These are phyloP conservation scores for Labeo calbasu DNA, from an alignment of 2,797 vertebrate genomes.

Conservation along the genomic window DNA sequence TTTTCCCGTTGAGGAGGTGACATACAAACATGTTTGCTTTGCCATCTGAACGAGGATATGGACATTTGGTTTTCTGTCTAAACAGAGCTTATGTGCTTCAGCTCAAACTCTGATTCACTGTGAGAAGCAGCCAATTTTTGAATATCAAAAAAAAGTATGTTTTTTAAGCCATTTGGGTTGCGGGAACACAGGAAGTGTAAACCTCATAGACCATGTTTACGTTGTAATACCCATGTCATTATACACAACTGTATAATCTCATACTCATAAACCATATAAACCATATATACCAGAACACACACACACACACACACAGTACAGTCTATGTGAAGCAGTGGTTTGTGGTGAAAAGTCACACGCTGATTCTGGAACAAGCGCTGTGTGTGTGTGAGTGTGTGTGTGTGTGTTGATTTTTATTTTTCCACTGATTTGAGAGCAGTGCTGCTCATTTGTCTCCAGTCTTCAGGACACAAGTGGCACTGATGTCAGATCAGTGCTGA, in stretches of 20 bases:
- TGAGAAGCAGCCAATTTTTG: background rate
- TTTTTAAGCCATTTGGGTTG: background rate
- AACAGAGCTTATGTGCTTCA: background rate
- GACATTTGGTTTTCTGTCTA: background rate
- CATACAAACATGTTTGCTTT: background rate
- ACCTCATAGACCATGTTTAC: background rate
- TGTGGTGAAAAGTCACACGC: background rate
- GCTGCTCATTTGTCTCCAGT: background rate
- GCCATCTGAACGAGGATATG: background rate
- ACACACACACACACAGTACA: background rate
- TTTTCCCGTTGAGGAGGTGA: background rate
- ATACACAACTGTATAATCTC: background rate
- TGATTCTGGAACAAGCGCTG: background rate
- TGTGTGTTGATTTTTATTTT: background rate
- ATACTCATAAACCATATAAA: background rate
- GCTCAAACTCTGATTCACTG: background rate
- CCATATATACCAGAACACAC: background rate
- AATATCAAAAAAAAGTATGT: background rate
- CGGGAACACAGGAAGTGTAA: background rate
- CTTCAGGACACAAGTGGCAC: background rate
- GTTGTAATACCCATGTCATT: background rate
- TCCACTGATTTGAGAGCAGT: background rate
- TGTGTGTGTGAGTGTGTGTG: conserved; percentile 52
- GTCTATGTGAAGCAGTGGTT: conserved; percentile 59
- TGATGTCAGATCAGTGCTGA: conserved; percentile 64